phyloP scores from a whole-genome alignment of 1,140 invertebrate species.

The Gyrodactylus salaris region DNA sequence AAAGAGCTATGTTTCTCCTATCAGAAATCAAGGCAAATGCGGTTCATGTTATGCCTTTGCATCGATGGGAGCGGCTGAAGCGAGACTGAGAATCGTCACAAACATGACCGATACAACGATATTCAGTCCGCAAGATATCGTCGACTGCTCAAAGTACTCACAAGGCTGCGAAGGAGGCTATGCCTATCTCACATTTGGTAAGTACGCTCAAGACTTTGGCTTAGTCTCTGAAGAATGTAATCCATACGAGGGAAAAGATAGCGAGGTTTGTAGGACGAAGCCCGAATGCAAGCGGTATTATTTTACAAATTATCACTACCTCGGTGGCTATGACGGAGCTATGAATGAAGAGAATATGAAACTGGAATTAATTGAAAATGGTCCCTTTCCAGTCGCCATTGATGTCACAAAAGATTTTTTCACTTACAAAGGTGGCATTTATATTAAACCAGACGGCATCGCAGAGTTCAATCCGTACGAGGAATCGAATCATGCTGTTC shows the following conservation, averaged over 20 bases:
- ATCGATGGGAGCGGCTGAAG: slow-evolving; percentile 22
- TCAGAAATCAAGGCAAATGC: slow-evolving; percentile 23
- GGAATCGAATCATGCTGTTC: slow-evolving; percentile 14
- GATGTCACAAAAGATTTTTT: no score
- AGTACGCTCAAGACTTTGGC: slow-evolving; percentile 24
- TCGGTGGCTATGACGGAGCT: slow-evolving; percentile 23
- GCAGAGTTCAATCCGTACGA: slow-evolving; percentile 9
- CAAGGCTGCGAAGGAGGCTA: slow-evolving; percentile 26
- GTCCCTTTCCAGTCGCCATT: no score
- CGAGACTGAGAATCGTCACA: slow-evolving; percentile 18
- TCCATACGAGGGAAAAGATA: slow-evolving; percentile 20
- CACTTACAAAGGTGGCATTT: no score
- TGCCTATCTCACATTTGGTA: slow-evolving; percentile 25
- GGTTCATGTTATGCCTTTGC: slow-evolving; percentile 26
- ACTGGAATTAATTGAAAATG: slow-evolving; percentile 21
- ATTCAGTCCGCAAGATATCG: slow-evolving; percentile 24
- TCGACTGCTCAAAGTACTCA: slow-evolving; percentile 23
- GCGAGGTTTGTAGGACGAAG: slow-evolving; percentile 13
- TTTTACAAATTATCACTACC: slow-evolving; percentile 21
- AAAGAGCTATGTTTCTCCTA: slow-evolving; percentile 25
- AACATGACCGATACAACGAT: slow-evolving; percentile 18
- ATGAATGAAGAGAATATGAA: slow-evolving; percentile 22
- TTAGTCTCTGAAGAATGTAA: slow-evolving; percentile 22
- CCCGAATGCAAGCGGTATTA: slow-evolving; percentile 17
- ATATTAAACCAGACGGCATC: slow-evolving; percentile 2